Base-by-base conservation (phyloP, 2,113 vertebrate genomes). In the Eolophus roseicapilla region DNA sequence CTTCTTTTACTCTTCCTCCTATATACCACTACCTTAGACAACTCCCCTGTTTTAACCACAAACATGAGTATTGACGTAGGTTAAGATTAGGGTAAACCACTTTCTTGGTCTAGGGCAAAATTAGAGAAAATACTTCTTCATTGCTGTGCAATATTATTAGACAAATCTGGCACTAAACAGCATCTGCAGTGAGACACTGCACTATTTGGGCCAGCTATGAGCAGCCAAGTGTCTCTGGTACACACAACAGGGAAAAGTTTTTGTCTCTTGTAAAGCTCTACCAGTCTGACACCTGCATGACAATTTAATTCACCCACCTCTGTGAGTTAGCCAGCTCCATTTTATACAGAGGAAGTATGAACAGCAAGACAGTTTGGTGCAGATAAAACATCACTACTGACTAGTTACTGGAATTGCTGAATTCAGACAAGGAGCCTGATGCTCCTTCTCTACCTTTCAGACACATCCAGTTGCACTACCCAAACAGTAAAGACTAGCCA, bases 341-440 rank as follows among this genome's bases (percentile, higher is more conserved):
- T 57, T 25, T 11, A 11, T 13, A 24, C 0, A 27, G 19, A 41
- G 35, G 27, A 13, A n/a, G 13, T 5, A 47, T 0, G 3, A 73
- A 47, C 62, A 52, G 31, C 0, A 3, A 65, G 70, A 27, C 4
- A n/a, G 17, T 14, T 69, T 3, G 4, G 27, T 28, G 47, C 37
- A 50, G 23, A 35, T 41, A 63, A 77, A 90, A 50, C 12, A 25
- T 23, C 10, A 12, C 37, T 55, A 17, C 63, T 31, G 8, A 46
- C 31, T 7, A 0, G 2, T 67, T n/a, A 44, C 28, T 0, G 0
- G 33, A 76, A 75, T 6, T 60, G 6, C 50, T 76, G 59, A 35
- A 63, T 15, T n/a, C 14, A 31, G 41, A 25, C 21, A 55, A 52
- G 47, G 53, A 87, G 41, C 27, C 17, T 3, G 0, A 5, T 1